Percentiles rank a stretch among this genome's conserved stretches.
Evolutionary conservation across 2,797 vertebrate species (phyloP).

Genomic region (Tympanoctomys barrerae): DNA sequence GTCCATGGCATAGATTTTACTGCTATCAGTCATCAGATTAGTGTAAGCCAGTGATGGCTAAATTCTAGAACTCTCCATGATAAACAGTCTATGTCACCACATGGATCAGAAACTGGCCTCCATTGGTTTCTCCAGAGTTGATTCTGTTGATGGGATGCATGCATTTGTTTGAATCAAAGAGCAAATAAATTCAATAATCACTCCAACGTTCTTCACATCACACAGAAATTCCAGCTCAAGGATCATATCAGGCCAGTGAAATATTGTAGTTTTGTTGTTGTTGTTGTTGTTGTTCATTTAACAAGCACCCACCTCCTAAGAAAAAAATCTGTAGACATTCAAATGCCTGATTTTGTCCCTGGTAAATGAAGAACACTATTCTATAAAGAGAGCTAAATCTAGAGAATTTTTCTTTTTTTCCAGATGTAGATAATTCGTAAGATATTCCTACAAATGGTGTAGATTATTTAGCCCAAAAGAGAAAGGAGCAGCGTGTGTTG

Average conservation of each 20-base stretch:
- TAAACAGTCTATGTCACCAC: neutral
- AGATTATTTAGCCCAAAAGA: neutral
- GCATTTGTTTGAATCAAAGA: neutral
- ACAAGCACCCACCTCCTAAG: neutral
- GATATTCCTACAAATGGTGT: neutral
- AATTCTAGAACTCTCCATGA: neutral
- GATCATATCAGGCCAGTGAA: neutral
- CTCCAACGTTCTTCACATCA: fast-evolving
- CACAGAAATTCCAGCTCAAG: neutral
- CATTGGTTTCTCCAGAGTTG: neutral
- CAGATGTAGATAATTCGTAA: neutral
- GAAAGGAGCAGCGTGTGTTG: neutral
- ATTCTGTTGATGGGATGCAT: fast-evolving
- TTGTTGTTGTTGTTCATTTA: neutral
- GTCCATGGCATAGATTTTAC: neutral
- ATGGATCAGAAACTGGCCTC: neutral
- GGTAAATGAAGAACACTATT: neutral
- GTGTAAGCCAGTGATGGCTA: neutral
- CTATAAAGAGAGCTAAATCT: neutral
- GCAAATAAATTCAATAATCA: no score
- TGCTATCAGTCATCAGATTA: fast-evolving
- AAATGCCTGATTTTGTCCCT: neutral
- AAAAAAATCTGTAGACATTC: neutral
- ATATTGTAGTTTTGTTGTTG: neutral
- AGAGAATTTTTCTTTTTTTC: neutral